phyloP scores from a whole-genome alignment of 2,113 vertebrate genomes.

The Spermophilus dauricus region DNA sequence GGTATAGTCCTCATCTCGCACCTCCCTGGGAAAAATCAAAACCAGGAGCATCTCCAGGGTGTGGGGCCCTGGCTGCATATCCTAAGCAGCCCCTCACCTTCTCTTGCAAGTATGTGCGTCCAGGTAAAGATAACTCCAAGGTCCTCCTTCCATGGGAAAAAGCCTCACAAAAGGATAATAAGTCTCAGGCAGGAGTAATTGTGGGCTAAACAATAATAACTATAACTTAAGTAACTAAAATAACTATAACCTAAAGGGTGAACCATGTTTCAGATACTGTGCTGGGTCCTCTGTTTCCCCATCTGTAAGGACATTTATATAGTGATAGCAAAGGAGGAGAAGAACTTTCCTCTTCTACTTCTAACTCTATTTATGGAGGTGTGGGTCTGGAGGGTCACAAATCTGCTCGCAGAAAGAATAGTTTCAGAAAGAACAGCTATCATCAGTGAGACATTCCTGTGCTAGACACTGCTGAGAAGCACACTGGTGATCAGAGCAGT shows the following conservation, averaged over 20 bases:
- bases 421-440: neutral
- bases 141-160: neutral
- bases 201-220: neutral
- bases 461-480: neutral
- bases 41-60: neutral
- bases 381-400: constrained; percentile 10
- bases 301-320: neutral
- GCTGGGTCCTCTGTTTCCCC: neutral
- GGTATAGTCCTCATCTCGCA: neutral
- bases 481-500: rapidly evolving
- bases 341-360: neutral
- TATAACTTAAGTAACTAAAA: too few relatives aligned
- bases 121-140: neutral
- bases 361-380: neutral
- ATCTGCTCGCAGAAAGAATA: constrained; percentile 43
- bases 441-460: neutral
- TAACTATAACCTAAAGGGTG: neutral
- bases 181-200: neutral
- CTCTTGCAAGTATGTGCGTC: neutral
- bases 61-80: neutral
- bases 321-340: neutral
- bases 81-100: neutral
- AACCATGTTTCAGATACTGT: neutral
- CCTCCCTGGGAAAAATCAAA: neutral
- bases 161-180: neutral